These are phyloP conservation scores for Palythoa caribaeorum DNA, from an alignment of 92 coral and sea anemone species.

Conservation along the genomic window DNA sequence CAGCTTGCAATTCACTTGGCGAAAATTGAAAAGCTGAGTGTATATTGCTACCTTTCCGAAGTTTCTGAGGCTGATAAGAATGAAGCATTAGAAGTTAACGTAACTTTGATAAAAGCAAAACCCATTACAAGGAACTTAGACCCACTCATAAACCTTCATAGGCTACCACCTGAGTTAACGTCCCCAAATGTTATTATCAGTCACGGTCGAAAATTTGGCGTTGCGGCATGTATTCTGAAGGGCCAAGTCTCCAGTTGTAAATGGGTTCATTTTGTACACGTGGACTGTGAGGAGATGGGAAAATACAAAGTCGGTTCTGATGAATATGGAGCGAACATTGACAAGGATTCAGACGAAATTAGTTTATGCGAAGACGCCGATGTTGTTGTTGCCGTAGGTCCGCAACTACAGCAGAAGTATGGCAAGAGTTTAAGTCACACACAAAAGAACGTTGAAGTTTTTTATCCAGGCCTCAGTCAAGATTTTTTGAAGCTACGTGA, in stretches of 20 bases:
- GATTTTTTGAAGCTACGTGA: background rate
- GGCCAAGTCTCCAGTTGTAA: no score
- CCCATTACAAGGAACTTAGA: conserved; percentile 1
- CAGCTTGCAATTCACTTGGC: background rate
- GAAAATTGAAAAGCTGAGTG: background rate
- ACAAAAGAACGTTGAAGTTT: background rate
- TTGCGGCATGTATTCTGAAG: background rate
- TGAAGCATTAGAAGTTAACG: background rate
- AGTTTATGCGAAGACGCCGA: background rate
- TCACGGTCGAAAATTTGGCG: background rate
- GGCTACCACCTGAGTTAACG: background rate
- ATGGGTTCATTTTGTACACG: no score
- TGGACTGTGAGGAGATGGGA: no score
- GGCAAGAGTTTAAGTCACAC: background rate
- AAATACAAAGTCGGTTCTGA: background rate
- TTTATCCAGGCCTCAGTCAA: conserved; percentile 42
- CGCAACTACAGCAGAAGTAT: background rate
- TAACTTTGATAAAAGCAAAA: conserved; percentile 14
- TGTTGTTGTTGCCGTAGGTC: no score
- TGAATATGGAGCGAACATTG: background rate
- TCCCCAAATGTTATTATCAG: conserved; percentile 22
- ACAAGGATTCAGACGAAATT: conserved; percentile 29
- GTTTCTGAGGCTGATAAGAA: background rate
- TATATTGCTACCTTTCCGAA: conserved; percentile 12
- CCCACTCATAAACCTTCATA: no score